A percentile compares a stretch with the other conserved stretches of the same genome.
These are phyloP conservation scores for Agrypnia vestita DNA, from an alignment of 1,140 invertebrate genomes.

Conservation along the genomic window DNA sequence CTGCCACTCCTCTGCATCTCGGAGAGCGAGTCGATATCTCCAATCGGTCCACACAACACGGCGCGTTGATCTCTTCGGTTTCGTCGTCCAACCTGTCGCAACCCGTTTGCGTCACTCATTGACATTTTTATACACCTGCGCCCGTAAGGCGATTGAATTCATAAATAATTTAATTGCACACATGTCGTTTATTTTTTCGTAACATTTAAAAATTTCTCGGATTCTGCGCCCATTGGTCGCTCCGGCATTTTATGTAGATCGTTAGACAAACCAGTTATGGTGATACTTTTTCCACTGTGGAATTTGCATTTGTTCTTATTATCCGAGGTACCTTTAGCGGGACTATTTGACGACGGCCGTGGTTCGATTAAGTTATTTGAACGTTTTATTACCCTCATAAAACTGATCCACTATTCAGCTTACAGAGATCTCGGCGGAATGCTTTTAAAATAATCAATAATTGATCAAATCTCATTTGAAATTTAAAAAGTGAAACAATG, in stretches of 20 bases:
- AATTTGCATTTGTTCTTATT: constrained; percentile 31
- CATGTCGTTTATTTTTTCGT: constrained; percentile 35
- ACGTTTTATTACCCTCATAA: background rate
- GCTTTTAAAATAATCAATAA: background rate
- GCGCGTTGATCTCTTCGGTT: background rate
- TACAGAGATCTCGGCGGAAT: background rate
- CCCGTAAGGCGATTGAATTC: background rate
- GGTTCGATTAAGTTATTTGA: background rate
- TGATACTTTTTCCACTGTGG: constrained; percentile 27
- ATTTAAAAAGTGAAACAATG: too few species aligned
- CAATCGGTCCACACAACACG: background rate
- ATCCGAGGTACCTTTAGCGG: constrained; percentile 17
- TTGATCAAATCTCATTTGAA: too few species aligned
- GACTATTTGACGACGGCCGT: background rate
- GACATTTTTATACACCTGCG: constrained; percentile 42
- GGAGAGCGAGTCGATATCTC: background rate
- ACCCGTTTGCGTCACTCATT: constrained; percentile 11
- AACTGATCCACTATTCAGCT: background rate
- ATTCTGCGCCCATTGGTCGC: background rate
- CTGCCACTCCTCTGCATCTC: constrained; percentile 27
- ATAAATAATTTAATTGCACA: constrained; percentile 40
- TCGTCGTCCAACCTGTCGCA: constrained; percentile 26
- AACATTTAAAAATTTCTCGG: background rate
- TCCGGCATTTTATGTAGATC: constrained; percentile 3
- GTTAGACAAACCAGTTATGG: constrained; percentile 34